phyloP scores from a whole-genome alignment of 2,888 invertebrate genomes.

The Belgica antarctica region DNA sequence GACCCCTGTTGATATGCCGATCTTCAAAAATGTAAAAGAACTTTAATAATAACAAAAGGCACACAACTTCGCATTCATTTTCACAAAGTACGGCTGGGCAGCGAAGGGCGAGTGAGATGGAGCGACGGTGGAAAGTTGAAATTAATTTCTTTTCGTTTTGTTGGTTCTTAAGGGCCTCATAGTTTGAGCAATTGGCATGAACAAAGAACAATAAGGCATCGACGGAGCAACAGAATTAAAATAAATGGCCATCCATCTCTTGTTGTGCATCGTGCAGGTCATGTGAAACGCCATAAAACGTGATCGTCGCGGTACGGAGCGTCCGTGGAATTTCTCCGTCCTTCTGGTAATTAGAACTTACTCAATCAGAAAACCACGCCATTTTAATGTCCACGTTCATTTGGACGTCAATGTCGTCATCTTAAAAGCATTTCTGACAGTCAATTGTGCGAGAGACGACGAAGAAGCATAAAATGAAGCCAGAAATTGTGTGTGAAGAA shows the following conservation, averaged over 20 bases:
- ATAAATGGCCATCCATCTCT: constrained; percentile 27
- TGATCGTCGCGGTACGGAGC: constrained; percentile 11
- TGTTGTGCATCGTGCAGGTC: background rate
- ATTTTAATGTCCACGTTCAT: background rate
- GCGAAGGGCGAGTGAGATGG: constrained; percentile 9
- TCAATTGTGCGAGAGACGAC: background rate
- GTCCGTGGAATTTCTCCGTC: background rate
- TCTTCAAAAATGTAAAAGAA: constrained; percentile 30
- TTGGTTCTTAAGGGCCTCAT: constrained; percentile 9
- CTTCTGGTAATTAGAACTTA: constrained; percentile 1
- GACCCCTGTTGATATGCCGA: constrained; percentile 34
- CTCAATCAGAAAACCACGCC: constrained; percentile 24
- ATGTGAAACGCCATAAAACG: constrained; percentile 31
- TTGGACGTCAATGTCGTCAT: constrained; percentile 22
- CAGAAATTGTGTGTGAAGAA: constrained; percentile 19
- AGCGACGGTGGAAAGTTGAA: constrained; percentile 22
- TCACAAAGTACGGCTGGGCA: background rate
- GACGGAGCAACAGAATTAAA: constrained; percentile 22
- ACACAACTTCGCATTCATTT: background rate
- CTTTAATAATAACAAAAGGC: constrained; percentile 25
- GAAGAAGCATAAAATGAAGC: too few species aligned
- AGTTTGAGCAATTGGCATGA: constrained; percentile 25
- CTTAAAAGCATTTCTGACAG: constrained; percentile 21
- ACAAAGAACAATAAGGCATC: constrained; percentile 5
- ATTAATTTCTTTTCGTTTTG: constrained; percentile 24